Base-by-base conservation (phyloP, 2,797 vertebrate species). In the Mormyrops attenuatus region DNA sequence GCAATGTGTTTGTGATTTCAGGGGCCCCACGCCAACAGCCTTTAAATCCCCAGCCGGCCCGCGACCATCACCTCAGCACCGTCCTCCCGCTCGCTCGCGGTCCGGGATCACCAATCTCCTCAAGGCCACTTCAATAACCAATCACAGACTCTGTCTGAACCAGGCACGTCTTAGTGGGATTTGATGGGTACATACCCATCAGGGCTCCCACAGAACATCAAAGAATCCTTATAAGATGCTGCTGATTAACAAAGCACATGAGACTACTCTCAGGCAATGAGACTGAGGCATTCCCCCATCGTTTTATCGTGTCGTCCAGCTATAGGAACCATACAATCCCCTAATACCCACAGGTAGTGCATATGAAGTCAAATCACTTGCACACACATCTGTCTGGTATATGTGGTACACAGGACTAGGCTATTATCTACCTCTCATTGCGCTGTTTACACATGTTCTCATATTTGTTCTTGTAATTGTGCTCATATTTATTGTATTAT, bases 1-100 rank as follows among this genome's bases (percentile, higher is more conserved):
- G 69, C 92, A 92, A 93, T 89, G 90, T 92, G 92, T 88, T 89
- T 92, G 89, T 92, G 84, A 91, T 93, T 92, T 92, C 87, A 77
- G 50, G 49, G 88, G 89, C 90, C 88, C 90, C 86, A 89, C 50
- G 82, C 82, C 89, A 63, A 80, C 88, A 41, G 86, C 47, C 44
- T 82, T 69, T 86, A 86, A 89, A 66, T 69, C 63, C 63, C 50
- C 82, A 20, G 26, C n/a, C 34, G 20, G 30, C 86, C 82, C 34
- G 73, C 3, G 57, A 26, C 52, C 44, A 63, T 50, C 52, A 87
- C 92, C 89, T 34, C 20, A 63, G 89, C 88, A 60, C 13, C 41
- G 90, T 90, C 88, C 88, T 66, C 85, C 89, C 57, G 77, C 82
- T 20, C 20, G 34, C 63, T 88, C 38, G 73, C 90, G 90, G 77